Percentiles rank a stretch among this genome's conserved stretches.
These are phyloP conservation scores for Pachymerium ferrugineum DNA, from an alignment of 2,888 invertebrate species.

Conservation along the genomic window DNA sequence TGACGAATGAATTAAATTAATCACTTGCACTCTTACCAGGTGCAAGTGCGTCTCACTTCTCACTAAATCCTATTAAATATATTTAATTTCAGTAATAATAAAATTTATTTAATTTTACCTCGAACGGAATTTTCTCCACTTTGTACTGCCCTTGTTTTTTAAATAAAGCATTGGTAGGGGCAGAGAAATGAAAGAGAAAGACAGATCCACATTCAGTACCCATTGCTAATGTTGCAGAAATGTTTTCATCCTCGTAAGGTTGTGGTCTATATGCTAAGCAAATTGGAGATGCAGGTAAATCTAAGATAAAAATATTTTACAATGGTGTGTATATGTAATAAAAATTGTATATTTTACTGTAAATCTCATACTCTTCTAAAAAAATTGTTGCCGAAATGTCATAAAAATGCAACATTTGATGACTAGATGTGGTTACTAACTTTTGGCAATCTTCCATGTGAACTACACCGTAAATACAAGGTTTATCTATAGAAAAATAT, in stretches of 20 bases:
- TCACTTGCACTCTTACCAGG: not conserved
- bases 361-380: not conserved
- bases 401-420: not conserved
- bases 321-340: too few species aligned
- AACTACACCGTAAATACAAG: not conserved
- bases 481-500: too few species aligned
- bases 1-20: not conserved
- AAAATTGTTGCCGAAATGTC: not conserved
- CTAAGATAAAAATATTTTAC: not conserved
- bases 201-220: not conserved
- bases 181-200: not conserved
- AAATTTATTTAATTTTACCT: not conserved
- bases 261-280: not conserved
- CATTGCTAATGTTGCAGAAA: not conserved
- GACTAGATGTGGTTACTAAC: not conserved
- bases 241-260: not conserved
- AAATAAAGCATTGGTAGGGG: not conserved
- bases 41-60: too few species aligned
- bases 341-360: too few species aligned
- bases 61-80: too few species aligned
- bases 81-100: too few species aligned
- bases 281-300: not conserved
- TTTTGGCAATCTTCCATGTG: not conserved
- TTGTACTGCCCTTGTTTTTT: not conserved
- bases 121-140: not conserved